A percentile compares a stretch with the other conserved stretches of the same genome.
Conservation (phyloP, 2,113 vertebrate genomes). For the Chionis minor region DNA sequence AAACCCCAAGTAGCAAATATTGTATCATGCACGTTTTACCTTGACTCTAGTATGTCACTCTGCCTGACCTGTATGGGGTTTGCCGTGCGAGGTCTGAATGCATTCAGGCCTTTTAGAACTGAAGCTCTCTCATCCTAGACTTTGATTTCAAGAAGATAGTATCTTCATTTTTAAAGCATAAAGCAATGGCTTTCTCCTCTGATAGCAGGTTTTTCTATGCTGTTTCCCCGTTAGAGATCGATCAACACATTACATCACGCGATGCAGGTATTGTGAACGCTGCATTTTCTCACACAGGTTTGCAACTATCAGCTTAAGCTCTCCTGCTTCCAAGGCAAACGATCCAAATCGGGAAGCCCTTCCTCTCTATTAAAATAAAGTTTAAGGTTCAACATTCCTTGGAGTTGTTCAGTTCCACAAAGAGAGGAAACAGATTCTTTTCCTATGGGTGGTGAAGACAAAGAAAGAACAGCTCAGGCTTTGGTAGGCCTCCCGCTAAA, state of each 20-base stretch:
- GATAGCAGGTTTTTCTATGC: neutral
- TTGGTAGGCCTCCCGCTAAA: neutral
- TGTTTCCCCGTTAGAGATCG: neutral
- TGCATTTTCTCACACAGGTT: neutral
- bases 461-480: conserved; percentile 42
- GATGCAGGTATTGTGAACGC: neutral
- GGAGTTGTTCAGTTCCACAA: neutral
- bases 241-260: neutral
- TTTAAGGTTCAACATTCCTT: conserved; percentile 26
- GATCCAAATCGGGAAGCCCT: neutral
- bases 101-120: neutral
- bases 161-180: neutral
- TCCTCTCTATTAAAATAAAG: conserved; percentile 2
- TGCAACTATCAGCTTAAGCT: neutral
- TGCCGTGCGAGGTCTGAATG: neutral
- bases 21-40: conserved; percentile 3
- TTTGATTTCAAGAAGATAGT: neutral
- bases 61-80: neutral
- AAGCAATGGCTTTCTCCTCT: neutral
- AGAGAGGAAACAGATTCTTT: conserved; percentile 33
- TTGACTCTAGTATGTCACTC: neutral
- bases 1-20: conserved; percentile 16
- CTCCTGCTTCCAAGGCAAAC: neutral
- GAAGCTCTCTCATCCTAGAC: neutral
- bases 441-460: conserved; percentile 10